Conservation (phyloP, 2,888 invertebrate genomes). For the Melolontha melolontha region DNA sequence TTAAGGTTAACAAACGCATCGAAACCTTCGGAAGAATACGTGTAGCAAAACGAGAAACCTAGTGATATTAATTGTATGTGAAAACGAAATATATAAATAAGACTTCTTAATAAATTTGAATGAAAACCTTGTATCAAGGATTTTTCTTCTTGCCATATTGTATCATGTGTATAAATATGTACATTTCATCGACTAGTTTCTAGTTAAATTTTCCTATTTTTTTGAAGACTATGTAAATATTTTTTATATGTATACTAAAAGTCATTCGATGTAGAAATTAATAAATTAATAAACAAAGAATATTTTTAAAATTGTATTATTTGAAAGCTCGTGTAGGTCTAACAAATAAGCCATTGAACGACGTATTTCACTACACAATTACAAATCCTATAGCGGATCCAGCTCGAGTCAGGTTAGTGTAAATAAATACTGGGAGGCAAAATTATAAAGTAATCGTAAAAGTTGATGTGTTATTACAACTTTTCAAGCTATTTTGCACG, state of each 20-base stretch:
- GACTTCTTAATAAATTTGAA: conserved; percentile 49
- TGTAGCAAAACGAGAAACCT: conserved; percentile 66
- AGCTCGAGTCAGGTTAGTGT: no score
- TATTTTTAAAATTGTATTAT: not conserved
- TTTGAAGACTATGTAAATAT: conserved; percentile 56
- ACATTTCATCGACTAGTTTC: conserved; percentile 46
- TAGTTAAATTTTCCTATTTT: conserved; percentile 52
- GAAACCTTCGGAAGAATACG: conserved; percentile 92
- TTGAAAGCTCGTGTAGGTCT: no score
- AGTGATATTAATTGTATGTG: conserved; percentile 42
- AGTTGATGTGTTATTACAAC: no score
- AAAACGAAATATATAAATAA: conserved; percentile 43
- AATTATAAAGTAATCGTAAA: no score
- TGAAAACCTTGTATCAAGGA: conserved; percentile 63
- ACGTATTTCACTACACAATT: no score
- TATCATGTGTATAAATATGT: conserved; percentile 32
- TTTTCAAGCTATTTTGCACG: no score
- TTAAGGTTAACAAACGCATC: conserved; percentile 83
- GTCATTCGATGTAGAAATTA: conserved; percentile 54
- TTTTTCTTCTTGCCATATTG: conserved; percentile 62
- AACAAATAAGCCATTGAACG: no score
- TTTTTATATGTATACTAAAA: conserved; percentile 55
- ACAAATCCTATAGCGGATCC: no score
- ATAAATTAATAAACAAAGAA: conserved; percentile 43
- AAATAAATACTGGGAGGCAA: no score